These are phyloP conservation scores for Dicaeum eximium DNA, from an alignment of 2,113 vertebrate species.

Conservation along the genomic window DNA sequence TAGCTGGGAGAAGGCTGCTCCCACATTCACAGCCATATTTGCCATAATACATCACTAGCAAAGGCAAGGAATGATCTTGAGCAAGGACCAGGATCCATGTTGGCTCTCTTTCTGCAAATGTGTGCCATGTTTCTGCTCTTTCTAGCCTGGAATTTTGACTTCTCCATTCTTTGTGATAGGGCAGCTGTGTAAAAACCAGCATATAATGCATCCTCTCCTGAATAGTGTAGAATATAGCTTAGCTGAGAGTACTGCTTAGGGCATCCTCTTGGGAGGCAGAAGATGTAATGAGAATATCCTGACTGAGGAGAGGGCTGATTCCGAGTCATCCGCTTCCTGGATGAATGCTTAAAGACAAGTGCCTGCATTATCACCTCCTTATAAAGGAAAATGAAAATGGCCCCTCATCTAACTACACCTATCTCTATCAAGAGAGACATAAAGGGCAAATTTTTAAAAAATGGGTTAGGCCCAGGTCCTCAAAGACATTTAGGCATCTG, in stretches of 20 bases:
- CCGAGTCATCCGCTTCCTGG: neutral
- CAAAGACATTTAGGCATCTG: constrained; percentile 54
- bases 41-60: neutral
- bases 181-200: neutral
- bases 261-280: neutral
- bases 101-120: neutral
- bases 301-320: constrained; percentile 28
- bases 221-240: neutral
- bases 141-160: neutral
- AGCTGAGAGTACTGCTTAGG: neutral
- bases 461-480: constrained; percentile 30
- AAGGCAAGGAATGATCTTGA: neutral
- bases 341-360: constrained; percentile 55
- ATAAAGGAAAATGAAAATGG: constrained; percentile 55
- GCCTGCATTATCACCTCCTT: constrained; percentile 48
- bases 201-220: neutral
- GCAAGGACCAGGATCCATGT: neutral
- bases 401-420: constrained; percentile 40
- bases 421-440: constrained; percentile 44
- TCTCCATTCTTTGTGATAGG: neutral
- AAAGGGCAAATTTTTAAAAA: constrained; percentile 57
- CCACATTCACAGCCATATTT: neutral
- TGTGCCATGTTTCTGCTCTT: neutral
- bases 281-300: constrained; percentile 22
- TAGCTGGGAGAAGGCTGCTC: neutral